These are phyloP conservation scores for Chaetura pelagica DNA, from an alignment of 2,113 vertebrate genomes.

Conservation along the genomic window DNA sequence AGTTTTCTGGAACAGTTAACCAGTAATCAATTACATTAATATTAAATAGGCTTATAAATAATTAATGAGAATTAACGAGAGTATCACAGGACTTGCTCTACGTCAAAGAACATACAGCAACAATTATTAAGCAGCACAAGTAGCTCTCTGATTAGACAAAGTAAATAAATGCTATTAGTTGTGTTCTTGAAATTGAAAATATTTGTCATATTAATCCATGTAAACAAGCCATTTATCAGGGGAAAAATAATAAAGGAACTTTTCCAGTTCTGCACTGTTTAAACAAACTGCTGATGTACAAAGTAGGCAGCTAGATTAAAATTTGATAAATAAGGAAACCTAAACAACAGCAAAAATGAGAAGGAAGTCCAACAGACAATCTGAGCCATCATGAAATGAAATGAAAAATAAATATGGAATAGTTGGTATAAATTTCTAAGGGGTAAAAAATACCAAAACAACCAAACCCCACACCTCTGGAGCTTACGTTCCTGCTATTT, in stretches of 20 bases:
- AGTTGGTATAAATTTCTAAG: background rate
- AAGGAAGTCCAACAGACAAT: background rate
- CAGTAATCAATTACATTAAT: background rate
- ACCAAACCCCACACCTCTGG: background rate
- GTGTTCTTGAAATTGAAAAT: background rate
- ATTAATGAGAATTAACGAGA: background rate
- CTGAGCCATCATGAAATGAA: background rate
- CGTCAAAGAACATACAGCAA: background rate
- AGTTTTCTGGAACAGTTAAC: conserved; percentile 13
- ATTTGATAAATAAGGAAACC: background rate
- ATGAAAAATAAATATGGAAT: background rate
- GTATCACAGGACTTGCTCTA: background rate
- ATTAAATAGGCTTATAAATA: background rate
- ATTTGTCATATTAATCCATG: background rate
- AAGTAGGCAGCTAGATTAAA: background rate
- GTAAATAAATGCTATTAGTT: background rate
- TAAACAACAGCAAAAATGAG: background rate
- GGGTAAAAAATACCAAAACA: too few species aligned
- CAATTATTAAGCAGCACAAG: background rate
- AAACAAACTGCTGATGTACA: background rate
- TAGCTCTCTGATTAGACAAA: background rate
- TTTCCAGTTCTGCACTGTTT: conserved; percentile 31
- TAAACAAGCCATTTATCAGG: background rate
- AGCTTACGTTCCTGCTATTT: background rate
- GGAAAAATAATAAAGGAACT: background rate